Evolutionary conservation across 1,140 invertebrate genomes (phyloP).

Genomic region (Sminthurides bifidus): DNA sequence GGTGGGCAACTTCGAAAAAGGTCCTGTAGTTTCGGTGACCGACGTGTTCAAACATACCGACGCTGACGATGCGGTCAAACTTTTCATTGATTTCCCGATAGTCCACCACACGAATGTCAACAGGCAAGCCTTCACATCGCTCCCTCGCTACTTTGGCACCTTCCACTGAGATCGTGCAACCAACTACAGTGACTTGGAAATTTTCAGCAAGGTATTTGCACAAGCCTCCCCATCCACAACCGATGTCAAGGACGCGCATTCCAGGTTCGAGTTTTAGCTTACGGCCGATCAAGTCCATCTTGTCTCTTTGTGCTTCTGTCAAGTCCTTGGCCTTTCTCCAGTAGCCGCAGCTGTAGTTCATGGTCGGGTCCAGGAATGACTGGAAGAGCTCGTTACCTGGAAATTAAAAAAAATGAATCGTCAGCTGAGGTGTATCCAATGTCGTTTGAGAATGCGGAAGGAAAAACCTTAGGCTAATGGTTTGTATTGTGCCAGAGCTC

Average conservation of each 20-base stretch:
- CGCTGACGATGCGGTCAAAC: constrained; percentile 27
- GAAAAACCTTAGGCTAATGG: too few species aligned
- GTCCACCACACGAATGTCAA: constrained; percentile 21
- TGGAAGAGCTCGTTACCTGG: constrained; percentile 18
- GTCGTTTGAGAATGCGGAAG: too few species aligned
- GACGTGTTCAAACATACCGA: constrained; percentile 31
- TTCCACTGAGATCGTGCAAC: constrained; percentile 25
- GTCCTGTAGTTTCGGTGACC: constrained; percentile 23
- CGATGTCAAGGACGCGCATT: constrained; percentile 18
- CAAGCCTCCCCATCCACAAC: constrained; percentile 33
- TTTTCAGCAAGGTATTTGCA: constrained; percentile 22
- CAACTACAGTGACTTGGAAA: constrained; percentile 18
- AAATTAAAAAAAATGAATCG: constrained; percentile 3
- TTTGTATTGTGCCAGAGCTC: too few species aligned
- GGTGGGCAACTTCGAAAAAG: constrained; percentile 22
- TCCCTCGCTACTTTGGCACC: constrained; percentile 13
- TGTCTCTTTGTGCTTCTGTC: neutral
- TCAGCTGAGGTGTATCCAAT: too few species aligned
- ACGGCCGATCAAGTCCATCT: neutral
- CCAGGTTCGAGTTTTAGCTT: constrained; percentile 3
- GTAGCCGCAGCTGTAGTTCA: constrained; percentile 18
- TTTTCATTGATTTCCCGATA: constrained; percentile 28
- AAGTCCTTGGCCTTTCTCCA: neutral
- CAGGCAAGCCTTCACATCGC: constrained; percentile 14
- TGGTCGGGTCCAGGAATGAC: constrained; percentile 10